phyloP scores from a whole-genome alignment of 2,888 invertebrate genomes.

The Hypomecis punctinalis region DNA sequence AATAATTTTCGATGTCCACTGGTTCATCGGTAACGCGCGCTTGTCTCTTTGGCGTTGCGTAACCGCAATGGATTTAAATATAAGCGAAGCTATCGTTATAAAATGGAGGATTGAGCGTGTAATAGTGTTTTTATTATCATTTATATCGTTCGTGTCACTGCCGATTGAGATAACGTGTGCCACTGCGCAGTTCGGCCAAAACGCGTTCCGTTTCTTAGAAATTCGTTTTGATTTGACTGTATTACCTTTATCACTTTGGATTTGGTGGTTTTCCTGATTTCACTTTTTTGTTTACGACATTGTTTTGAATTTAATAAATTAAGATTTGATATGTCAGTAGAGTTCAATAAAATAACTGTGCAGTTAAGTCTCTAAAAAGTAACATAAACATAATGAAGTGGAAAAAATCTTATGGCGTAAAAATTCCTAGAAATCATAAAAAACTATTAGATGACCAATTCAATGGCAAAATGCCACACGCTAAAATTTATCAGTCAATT shows the following conservation, averaged over 20 bases:
- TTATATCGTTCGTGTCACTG: constrained; percentile 70
- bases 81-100: constrained; percentile 43
- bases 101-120: constrained; percentile 49
- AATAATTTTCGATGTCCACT: constrained; percentile 44
- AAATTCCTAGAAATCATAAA: constrained; percentile 6
- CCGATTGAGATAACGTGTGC: constrained; percentile 70
- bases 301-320: neutral
- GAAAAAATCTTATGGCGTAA: neutral
- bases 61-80: constrained; percentile 51
- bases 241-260: neutral
- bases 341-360: too few species aligned
- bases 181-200: constrained; percentile 73
- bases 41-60: constrained; percentile 36
- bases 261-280: constrained; percentile 30
- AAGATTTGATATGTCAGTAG: too few species aligned
- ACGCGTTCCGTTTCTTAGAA: constrained; percentile 60
- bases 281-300: neutral
- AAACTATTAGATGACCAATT: neutral
- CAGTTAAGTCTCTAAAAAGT: too few species aligned
- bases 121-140: constrained; percentile 71
- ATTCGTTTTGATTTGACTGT: constrained; percentile 38
- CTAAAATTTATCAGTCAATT: constrained; percentile 44
- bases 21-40: constrained; percentile 40
- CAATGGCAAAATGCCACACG: constrained; percentile 53
- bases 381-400: too few species aligned